Percentiles rank a stretch among this genome's conserved stretches.
Conservation (phyloP, 2,888 invertebrate genomes). For the Sphaerophoria rueppellii region DNA sequence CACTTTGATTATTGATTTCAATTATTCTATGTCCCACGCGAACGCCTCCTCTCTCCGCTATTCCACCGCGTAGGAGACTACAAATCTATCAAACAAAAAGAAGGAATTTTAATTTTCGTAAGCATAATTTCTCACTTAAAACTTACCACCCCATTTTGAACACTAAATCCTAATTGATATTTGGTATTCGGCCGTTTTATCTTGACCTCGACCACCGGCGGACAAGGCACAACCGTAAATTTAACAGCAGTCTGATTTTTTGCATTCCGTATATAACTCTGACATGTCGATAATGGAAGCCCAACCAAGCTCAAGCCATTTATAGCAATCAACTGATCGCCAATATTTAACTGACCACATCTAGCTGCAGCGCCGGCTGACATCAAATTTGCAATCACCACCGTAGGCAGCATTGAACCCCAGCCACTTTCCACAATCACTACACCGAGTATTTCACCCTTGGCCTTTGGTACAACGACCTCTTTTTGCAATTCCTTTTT, state of each 20-base stretch:
- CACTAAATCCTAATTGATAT: constrained; percentile 99
- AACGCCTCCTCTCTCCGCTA: constrained; percentile 99
- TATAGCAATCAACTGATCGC: constrained; percentile 99
- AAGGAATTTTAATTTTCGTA: constrained; percentile 17
- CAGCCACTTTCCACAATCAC: constrained; percentile 99
- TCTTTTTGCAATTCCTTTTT: constrained; percentile 99
- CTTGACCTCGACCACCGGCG: constrained; percentile 99
- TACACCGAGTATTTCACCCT: constrained; percentile 98
- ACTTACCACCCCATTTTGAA: constrained; percentile 98
- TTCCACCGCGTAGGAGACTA: constrained; percentile 98
- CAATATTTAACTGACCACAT: constrained; percentile 99
- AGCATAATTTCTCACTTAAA: background rate
- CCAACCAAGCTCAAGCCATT: constrained; percentile 99
- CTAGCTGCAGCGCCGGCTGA: constrained; percentile 98
- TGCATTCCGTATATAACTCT: constrained; percentile 99
- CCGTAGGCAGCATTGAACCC: constrained; percentile 99
- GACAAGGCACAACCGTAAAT: constrained; percentile 99
- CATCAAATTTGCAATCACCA: constrained; percentile 98
- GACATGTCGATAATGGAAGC: constrained; percentile 97
- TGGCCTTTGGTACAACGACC: constrained; percentile 98
- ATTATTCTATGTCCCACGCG: constrained; percentile 99
- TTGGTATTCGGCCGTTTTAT: constrained; percentile 99
- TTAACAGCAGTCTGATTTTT: constrained; percentile 99
- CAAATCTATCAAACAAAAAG: constrained; percentile 89
- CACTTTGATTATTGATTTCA: constrained; percentile 99